A percentile compares a stretch with the other conserved stretches of the same genome.
phyloP scores from a whole-genome alignment of 2,888 invertebrate species.

The Apamea epomidion region DNA sequence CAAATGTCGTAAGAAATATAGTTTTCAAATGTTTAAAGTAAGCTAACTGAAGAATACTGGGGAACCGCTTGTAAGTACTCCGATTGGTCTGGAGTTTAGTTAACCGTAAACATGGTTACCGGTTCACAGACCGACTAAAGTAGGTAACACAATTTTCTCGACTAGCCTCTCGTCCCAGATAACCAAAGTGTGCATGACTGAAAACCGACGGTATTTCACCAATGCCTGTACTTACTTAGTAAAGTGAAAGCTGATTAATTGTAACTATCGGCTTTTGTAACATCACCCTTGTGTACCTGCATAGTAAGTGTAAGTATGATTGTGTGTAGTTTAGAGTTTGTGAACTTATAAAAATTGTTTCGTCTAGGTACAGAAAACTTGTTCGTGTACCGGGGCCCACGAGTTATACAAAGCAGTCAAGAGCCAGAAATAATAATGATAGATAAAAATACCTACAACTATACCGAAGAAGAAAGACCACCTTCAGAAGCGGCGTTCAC shows the following conservation, averaged over 20 bases:
- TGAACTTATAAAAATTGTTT: not conserved
- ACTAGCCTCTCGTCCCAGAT: not conserved
- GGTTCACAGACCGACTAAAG: not conserved
- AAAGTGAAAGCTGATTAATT: no score
- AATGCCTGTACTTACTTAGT: not conserved
- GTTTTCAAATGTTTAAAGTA: no score
- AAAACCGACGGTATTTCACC: not conserved
- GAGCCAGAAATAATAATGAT: conserved; percentile 6
- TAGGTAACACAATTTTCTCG: not conserved
- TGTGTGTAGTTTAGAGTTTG: not conserved
- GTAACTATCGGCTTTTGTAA: not conserved
- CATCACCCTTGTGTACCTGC: not conserved
- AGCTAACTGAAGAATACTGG: conserved; percentile 70
- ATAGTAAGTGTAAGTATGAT: not conserved
- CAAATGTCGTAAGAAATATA: no score
- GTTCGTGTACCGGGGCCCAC: not conserved
- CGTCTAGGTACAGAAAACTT: conserved; percentile 8
- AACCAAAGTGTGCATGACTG: not conserved
- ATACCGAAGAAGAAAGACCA: not conserved
- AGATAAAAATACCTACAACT: not conserved
- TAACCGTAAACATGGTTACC: not conserved
- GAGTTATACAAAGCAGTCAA: conserved; percentile 18
- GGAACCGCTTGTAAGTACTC: conserved; percentile 72
- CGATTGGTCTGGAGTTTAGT: not conserved
- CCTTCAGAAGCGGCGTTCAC: not conserved